phyloP scores from a whole-genome alignment of 35 echinoderm and acorn worm species.

The Apostichopus parvimensis region DNA sequence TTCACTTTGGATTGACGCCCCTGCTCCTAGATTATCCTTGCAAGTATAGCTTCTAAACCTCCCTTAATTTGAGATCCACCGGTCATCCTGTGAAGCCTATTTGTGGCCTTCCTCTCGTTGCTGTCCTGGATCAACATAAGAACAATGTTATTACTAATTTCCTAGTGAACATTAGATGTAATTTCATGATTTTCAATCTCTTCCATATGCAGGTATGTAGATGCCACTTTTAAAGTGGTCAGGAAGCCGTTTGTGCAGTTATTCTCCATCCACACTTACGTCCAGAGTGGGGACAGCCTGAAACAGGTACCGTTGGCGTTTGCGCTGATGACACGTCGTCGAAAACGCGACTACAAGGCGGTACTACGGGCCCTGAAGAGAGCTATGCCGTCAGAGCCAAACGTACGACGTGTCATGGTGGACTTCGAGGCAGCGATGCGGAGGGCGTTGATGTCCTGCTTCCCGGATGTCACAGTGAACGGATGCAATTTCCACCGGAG shows the following conservation, averaged over 20 bases:
- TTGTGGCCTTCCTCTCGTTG: too few species aligned
- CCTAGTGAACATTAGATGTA: too few species aligned
- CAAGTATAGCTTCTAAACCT: too few species aligned
- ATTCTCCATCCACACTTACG: conserved; percentile 55
- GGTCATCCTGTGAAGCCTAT: too few species aligned
- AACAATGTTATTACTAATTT: too few species aligned
- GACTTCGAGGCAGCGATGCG: conserved; percentile 62
- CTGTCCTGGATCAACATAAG: too few species aligned
- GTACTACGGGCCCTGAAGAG: neutral
- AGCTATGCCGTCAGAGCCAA: neutral
- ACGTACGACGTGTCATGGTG: conserved; percentile 13
- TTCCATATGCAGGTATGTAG: conserved; percentile 51
- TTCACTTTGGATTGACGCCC: too few species aligned
- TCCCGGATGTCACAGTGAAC: conserved; percentile 4
- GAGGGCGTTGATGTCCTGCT: neutral
- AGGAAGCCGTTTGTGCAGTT: conserved; percentile 57
- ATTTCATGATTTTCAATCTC: neutral
- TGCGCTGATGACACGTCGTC: conserved; percentile 54
- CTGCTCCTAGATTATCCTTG: too few species aligned
- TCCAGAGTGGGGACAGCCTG: conserved; percentile 5
- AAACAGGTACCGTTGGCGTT: conserved; percentile 65
- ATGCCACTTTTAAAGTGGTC: conserved; percentile 57
- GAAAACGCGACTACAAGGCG: conserved; percentile 57
- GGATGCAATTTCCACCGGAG: conserved; percentile 73
- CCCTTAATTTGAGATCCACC: too few species aligned